phyloP scores from a whole-genome alignment of 2,797 vertebrate genomes.

The Anniella stebbinsi region DNA sequence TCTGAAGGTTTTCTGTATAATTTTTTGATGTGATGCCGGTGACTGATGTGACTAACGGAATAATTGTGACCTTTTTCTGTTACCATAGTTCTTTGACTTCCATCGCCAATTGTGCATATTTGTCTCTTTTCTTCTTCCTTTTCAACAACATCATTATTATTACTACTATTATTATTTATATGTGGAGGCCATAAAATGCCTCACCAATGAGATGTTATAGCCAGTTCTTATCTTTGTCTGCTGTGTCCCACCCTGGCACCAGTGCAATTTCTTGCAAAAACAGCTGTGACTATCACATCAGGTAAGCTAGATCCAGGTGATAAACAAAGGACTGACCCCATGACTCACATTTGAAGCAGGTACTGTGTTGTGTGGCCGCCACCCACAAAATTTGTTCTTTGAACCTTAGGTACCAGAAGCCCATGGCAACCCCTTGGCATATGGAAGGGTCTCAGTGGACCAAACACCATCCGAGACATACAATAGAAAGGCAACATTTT shows the following conservation, averaged over 20 bases:
- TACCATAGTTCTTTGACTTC: too few species aligned
- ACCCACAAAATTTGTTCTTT: not conserved
- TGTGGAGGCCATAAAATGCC: not conserved
- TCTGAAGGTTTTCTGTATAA: too few species aligned
- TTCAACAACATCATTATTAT: not conserved
- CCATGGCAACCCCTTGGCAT: not conserved
- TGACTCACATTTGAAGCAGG: not conserved
- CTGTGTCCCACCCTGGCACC: too few species aligned
- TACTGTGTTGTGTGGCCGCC: too few species aligned
- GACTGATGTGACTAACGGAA: too few species aligned
- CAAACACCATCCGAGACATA: not conserved
- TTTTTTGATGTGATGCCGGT: too few species aligned
- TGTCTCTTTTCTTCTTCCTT: too few species aligned
- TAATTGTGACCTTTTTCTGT: too few species aligned
- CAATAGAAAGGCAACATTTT: not conserved
- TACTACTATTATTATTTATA: not conserved
- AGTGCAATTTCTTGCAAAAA: not conserved
- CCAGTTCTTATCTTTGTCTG: not conserved
- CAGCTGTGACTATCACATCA: not conserved
- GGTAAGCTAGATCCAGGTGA: not conserved
- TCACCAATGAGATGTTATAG: not conserved
- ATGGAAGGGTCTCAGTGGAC: not conserved
- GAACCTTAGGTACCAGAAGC: not conserved
- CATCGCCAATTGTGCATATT: too few species aligned
- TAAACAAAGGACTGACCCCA: not conserved